Evolutionary conservation across 1,140 invertebrate species (phyloP), one percentile per base, ranked within the genome.

Genomic region (Sipha flava): DNA sequence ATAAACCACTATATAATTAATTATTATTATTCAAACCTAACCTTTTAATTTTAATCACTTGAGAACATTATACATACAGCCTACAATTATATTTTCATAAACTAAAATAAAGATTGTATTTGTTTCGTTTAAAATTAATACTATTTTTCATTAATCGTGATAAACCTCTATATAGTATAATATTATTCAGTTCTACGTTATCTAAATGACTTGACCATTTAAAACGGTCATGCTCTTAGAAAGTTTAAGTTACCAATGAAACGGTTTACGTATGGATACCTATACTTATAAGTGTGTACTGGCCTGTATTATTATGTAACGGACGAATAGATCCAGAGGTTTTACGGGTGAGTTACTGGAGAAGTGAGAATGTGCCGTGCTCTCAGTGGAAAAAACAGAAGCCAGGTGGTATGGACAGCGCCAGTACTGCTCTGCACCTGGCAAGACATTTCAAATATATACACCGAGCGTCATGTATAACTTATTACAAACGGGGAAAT

Each of bases 331-430:
- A 40, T 59, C 52, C 52, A 18, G 73, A 77, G 73, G 73, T 77
- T 77, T 77, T 77, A 77, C 73, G 73, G 73, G 73, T 77, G 73
- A 77, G 73, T 77, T 77, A 77, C 52, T 26, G 73, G 37, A 77
- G 54, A 57, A 75, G 72, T 54, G 47, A 52, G 70, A 73, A 73
- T 31, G 73, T 23, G 73, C 52, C 52, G 59, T 59, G 52, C 16
- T 77, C 52, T 77, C 23, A 49, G 72, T 40, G 49, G 31, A 47
- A 57, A 54, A 47, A 40, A 77, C 37, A 77, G 73, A 77, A 77
- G 73, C 73, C 73, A 77, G 73, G 73, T 77, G 73, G 52, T 77
- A 59, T 57, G 73, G 52, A 77, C 52, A 77, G n/a, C 73, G 52
- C 52, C 52, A 77, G 23, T 59, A 77, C 34, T 57, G 73, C 34